Base-by-base conservation (phyloP, 1,140 invertebrate genomes). In the Galleria mellonella region DNA sequence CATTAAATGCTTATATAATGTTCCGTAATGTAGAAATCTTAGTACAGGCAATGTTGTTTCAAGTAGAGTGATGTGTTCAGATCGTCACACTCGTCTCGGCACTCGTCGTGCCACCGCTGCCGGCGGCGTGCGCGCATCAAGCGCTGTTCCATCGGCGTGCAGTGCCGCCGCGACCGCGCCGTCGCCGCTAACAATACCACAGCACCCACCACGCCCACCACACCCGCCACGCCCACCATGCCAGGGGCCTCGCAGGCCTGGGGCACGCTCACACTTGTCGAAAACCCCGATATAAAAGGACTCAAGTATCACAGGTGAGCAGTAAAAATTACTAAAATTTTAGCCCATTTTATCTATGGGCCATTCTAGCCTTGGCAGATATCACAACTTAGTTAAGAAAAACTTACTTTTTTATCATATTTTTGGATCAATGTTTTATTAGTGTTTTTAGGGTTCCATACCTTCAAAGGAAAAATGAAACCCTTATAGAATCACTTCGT, bases 111-210 rank as follows among this genome's bases (percentile, higher is more conserved):
- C 47, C 72, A 78, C 50, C 74, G 84, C 40, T 86, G 83, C 52
- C 52, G 79, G 6, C 62, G 83, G 23, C 62, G 83, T 0, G 69
- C 82, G 2, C 66, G 82, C 3, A 44, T 85, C 8, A 79, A 86
- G 35, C 68, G 83, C 4, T 86, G 83, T 50, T 86, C 83, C 27
- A 87, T 87, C 43, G 86, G 86, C 6, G 86, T 87, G 9, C 86
- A 87, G 63, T 87, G 86, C 32, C 64, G 82, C 28, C 53, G 86
- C 1, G 83, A 86, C 51, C 58, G 79, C 1, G 55, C 64, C 39
- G 59, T 57, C 0, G 48, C 62, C 7, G 43, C 48, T 13, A n/a
- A n/a, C n/a, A n/a, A n/a, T n/a, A 9, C 64, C 6, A 9, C 41
- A 23, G 11, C 46, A 46, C 11, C 47, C 44, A 23, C 17, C 17